Evolutionary conservation across 2,113 vertebrate species (phyloP).

Genomic region (Silurus glanis): DNA sequence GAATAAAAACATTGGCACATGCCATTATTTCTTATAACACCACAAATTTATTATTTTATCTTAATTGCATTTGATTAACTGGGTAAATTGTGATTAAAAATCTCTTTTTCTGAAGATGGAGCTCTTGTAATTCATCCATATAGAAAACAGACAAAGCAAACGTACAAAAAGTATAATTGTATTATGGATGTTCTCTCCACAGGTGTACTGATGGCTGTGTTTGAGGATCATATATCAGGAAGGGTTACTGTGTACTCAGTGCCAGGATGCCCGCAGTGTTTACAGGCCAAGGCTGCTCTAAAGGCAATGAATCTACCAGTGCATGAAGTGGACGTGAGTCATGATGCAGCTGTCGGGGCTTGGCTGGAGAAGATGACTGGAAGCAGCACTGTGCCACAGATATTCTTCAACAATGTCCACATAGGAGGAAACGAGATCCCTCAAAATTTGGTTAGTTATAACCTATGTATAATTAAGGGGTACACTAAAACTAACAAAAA

Average conservation of each 20-base stretch:
- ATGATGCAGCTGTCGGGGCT: conserved; percentile 61
- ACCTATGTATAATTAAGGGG: neutral
- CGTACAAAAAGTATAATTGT: neutral
- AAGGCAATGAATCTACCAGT: conserved; percentile 64
- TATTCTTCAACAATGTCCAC: conserved; percentile 75
- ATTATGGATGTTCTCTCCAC: conserved; percentile 2
- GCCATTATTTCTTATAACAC: neutral
- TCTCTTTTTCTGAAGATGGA: neutral
- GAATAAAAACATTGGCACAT: neutral
- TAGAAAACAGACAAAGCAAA: neutral
- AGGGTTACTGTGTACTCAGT: conserved; percentile 74
- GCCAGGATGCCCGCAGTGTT: conserved; percentile 73
- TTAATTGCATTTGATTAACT: neutral
- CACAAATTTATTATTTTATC: neutral
- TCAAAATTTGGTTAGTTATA: conserved; percentile 69
- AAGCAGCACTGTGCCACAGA: conserved; percentile 72
- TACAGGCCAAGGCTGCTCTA: conserved; percentile 69
- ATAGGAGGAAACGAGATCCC: conserved; percentile 72
- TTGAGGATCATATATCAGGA: conserved; percentile 54
- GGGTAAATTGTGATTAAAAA: neutral
- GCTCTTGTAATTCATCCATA: no score
- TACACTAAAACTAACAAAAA: neutral
- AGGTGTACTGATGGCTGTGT: conserved; percentile 64
- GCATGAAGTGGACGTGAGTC: conserved; percentile 68
- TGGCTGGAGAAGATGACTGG: conserved; percentile 70